A percentile compares a stretch with the other conserved stretches of the same genome.
Evolutionary conservation across 2,113 vertebrate species (phyloP).

Genomic region (Corvus moneduloides): DNA sequence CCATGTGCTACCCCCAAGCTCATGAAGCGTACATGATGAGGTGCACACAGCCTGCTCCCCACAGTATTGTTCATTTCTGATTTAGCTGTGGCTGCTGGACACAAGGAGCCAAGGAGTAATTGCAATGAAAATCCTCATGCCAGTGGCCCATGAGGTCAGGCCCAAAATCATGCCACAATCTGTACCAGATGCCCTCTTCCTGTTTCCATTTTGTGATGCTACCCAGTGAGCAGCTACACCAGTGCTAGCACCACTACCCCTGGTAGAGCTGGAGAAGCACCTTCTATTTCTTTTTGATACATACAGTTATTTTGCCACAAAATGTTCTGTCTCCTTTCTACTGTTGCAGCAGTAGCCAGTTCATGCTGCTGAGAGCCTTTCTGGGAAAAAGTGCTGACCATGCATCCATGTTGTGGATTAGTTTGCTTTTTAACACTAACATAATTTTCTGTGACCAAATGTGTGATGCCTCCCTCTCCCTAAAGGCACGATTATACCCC

Average conservation of each 20-base stretch:
- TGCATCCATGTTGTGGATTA: neutral
- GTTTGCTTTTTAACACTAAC: conserved; percentile 18
- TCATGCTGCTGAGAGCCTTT: neutral
- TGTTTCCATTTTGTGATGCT: neutral
- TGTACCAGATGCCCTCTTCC: neutral
- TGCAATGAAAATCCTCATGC: accelerated
- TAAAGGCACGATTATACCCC: neutral
- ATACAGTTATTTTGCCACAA: neutral
- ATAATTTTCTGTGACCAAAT: conserved; percentile 31
- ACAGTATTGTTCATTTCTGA: neutral
- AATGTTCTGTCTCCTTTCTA: neutral
- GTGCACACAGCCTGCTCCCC: neutral
- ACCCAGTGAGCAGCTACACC: neutral
- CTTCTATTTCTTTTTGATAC: neutral
- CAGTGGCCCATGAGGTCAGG: neutral
- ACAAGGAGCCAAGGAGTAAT: neutral
- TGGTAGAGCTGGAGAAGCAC: neutral
- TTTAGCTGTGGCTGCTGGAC: neutral
- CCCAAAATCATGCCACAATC: accelerated
- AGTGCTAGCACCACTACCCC: neutral
- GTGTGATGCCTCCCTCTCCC: neutral
- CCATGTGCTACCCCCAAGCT: accelerated
- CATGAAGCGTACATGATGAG: accelerated
- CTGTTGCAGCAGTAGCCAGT: neutral
- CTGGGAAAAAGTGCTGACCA: neutral